Conservation (phyloP, 2,797 vertebrate genomes). For the Lycodopsis pacificus region DNA sequence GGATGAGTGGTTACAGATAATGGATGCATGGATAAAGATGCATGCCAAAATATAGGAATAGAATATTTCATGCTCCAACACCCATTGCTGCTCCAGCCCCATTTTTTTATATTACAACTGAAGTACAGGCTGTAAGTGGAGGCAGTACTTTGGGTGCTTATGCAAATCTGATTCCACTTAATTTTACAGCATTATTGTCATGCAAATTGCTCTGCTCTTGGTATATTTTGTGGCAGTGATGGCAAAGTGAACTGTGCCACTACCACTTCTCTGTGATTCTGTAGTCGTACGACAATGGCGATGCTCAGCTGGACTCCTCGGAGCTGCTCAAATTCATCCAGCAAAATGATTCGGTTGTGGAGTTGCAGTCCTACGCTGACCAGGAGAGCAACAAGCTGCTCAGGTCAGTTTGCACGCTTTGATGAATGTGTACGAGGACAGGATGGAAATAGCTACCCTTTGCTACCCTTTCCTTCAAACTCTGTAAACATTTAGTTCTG, state of each 20-base stretch:
- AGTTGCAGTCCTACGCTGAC: conserved; percentile 92
- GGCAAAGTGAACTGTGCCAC: not conserved
- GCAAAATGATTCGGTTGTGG: conserved; percentile 93
- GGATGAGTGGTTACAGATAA: not conserved
- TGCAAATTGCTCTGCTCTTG: not conserved
- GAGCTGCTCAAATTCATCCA: conserved; percentile 98
- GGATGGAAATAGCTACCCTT: not conserved
- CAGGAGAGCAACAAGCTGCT: conserved; percentile 97
- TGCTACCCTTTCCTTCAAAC: not conserved
- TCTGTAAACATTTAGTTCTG: conserved; percentile 22
- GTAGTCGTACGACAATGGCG: conserved; percentile 93
- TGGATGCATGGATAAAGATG: not conserved
- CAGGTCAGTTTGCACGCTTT: conserved; percentile 79
- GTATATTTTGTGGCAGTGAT: not conserved
- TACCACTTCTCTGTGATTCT: conserved; percentile 7
- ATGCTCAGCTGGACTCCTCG: conserved; percentile 92
- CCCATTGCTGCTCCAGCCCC: not conserved
- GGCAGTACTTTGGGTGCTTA: not conserved
- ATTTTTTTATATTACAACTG: not conserved
- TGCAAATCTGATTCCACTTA: conserved; percentile 11
- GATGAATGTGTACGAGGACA: not conserved
- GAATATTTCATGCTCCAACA: not conserved
- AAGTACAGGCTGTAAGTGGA: not conserved
- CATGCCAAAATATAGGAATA: not conserved
- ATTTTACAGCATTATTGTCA: not conserved